phyloP scores from a whole-genome alignment of 2,113 vertebrate species.

The Bubalus kerabau region DNA sequence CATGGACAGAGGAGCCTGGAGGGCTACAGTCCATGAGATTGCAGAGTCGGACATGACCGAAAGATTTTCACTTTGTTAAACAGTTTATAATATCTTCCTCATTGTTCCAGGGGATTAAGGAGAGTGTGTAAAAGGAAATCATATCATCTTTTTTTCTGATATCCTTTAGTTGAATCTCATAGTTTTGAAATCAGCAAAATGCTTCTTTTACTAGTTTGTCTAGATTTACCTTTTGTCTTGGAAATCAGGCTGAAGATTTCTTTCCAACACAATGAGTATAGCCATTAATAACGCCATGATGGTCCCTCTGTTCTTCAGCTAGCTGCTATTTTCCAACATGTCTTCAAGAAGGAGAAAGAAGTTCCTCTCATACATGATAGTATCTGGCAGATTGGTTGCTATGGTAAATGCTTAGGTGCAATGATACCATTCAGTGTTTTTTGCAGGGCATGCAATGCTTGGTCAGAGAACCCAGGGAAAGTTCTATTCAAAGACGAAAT shows the following conservation, averaged over 20 bases:
- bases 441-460: constrained; percentile 90
- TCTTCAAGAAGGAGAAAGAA: constrained; percentile 94
- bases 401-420: constrained; percentile 85
- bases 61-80: constrained; percentile 79
- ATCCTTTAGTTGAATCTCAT: constrained; percentile 73
- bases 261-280: constrained; percentile 87
- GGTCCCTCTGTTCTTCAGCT: constrained; percentile 88
- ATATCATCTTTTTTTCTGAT: constrained; percentile 79
- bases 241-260: constrained; percentile 91
- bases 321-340: constrained; percentile 87
- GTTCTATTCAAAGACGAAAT: constrained; percentile 88
- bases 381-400: constrained; percentile 92
- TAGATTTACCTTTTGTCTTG: constrained; percentile 89
- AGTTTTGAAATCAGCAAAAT: constrained; percentile 87
- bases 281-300: constrained; percentile 92
- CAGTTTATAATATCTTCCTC: constrained; percentile 85
- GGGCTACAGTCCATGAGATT: not conserved
- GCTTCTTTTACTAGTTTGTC: constrained; percentile 87
- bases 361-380: constrained; percentile 95
- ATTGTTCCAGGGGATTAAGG: constrained; percentile 77
- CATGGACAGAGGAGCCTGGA: not conserved
- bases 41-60: not conserved
- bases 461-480: constrained; percentile 87
- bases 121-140: constrained; percentile 87
- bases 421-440: constrained; percentile 85